These are phyloP conservation scores for Drosophila subsilvestris DNA, from an alignment of 2,888 invertebrate genomes.

Conservation along the genomic window DNA sequence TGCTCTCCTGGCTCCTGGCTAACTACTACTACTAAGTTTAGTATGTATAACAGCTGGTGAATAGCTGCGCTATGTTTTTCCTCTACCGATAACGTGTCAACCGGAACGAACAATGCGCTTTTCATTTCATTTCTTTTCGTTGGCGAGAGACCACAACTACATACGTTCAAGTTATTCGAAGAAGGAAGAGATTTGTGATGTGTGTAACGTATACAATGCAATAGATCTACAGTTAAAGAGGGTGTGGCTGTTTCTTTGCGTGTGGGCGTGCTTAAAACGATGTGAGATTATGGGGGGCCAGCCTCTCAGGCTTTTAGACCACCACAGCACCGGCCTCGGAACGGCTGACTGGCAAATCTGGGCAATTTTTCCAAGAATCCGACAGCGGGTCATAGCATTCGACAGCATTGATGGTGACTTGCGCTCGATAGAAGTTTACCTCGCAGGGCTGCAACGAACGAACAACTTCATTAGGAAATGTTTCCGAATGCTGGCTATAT, in stretches of 20 bases:
- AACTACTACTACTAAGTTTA: conserved; percentile 58
- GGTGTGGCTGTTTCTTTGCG: conserved; percentile 20
- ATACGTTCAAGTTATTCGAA: conserved; percentile 54
- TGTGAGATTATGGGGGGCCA: conserved; percentile 31
- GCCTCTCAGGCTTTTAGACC: conserved; percentile 85
- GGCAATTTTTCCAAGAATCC: conserved; percentile 91
- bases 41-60: conserved; percentile 54
- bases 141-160: conserved; percentile 59
- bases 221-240: conserved; percentile 43
- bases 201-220: conserved; percentile 59
- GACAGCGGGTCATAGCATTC: conserved; percentile 93
- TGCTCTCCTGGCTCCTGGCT: conserved; percentile 44
- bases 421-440: conserved; percentile 92
- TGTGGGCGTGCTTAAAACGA: conserved; percentile 51
- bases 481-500: background rate
- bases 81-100: conserved; percentile 46
- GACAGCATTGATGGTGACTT: conserved; percentile 92
- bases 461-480: background rate
- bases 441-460: conserved; percentile 86
- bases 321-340: conserved; percentile 95
- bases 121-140: conserved; percentile 44
- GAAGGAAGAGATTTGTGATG: conserved; percentile 42
- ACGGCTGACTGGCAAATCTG: conserved; percentile 92
- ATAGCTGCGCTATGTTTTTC: conserved; percentile 63
- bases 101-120: conserved; percentile 49